phyloP scores from a whole-genome alignment of 2,797 vertebrate species.

The Scyliorhinus canicula region DNA sequence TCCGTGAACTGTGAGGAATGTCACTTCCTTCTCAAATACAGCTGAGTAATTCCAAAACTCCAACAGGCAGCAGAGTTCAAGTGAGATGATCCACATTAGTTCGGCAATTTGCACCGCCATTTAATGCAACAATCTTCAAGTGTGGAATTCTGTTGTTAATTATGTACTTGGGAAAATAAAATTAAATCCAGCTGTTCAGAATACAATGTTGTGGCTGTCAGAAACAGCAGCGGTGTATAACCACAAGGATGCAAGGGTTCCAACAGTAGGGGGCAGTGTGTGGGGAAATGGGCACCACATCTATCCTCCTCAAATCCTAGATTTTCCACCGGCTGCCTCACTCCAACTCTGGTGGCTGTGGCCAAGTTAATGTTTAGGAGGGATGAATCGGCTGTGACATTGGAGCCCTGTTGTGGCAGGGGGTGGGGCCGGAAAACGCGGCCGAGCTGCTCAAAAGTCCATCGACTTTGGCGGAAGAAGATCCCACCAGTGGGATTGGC shows the following conservation, averaged over 20 bases:
- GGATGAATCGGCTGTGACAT: neutral
- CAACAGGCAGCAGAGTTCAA: neutral
- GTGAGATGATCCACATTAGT: neutral
- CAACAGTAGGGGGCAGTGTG: fast-evolving
- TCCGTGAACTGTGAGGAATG: neutral
- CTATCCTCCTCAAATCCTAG: neutral
- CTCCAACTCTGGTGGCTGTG: neutral
- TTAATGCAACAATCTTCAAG: neutral
- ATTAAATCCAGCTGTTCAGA: neutral
- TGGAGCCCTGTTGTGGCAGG: too few relatives aligned
- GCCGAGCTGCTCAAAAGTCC: too few relatives aligned
- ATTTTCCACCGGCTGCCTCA: neutral
- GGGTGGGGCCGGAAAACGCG: too few relatives aligned
- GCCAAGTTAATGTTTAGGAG: neutral
- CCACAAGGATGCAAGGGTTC: neutral
- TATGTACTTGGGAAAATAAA: neutral
- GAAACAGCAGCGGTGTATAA: too few relatives aligned
- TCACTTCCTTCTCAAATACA: neutral
- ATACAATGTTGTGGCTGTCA: neutral
- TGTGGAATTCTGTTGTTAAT: neutral
- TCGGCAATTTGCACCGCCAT: neutral
- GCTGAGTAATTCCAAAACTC: neutral
- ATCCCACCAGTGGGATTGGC: too few relatives aligned
- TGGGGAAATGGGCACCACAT: neutral
- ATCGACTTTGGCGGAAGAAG: too few relatives aligned